Evolutionary conservation across 64 coral and sea anemone genomes (phyloP), one percentile per base, ranked within the genome.

Genomic region (Trachythela sp.): DNA sequence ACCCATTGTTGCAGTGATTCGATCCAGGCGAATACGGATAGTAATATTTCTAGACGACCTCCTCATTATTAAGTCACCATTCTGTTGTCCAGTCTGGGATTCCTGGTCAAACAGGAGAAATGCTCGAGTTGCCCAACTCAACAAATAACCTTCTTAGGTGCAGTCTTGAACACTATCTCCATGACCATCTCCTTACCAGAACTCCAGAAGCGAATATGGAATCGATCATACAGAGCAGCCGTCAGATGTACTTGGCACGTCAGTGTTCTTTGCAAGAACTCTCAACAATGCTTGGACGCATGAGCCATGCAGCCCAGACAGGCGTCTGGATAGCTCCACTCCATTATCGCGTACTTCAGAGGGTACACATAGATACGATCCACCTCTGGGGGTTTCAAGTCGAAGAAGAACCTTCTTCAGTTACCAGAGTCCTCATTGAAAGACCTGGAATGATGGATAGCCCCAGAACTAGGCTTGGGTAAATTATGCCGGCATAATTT

Each of bases 321-420:
- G 88, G 88, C 2, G 48, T 90, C 20, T 90, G 88, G 49, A 33
- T 84, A 13, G 76, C 77, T 26, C 88, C 77, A 11, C 37, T 84
- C 0, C 30, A 60, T 58, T 90, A 90, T 76, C 40, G 76, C 26
- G 77, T 36, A 26, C 31, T 92, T 6, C 85, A 87, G 18, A 27
- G 64, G 2, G 39, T 36, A 17, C 85, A 77, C 4, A 40, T 70
- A 31, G 38, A 51, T 26, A 17, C 54, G 2, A 32, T 87, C 0
- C 52, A 85, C 43, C 40, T 8, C 0, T n/a, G 48, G 8, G 64
- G 64, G 9, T 17, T 14, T 77, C 60, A 84, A 17, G 35, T 13
- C 60, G 24, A 10, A 87, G 36, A 50, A 48, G 20, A 45, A 24
- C 64, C 31, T 87, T 0, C 14, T 11, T 13, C 71, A 77, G 42